These are phyloP conservation scores for Thysanoteuthis rhombus DNA, from an alignment of 2,888 invertebrate genomes.

Conservation along the genomic window DNA sequence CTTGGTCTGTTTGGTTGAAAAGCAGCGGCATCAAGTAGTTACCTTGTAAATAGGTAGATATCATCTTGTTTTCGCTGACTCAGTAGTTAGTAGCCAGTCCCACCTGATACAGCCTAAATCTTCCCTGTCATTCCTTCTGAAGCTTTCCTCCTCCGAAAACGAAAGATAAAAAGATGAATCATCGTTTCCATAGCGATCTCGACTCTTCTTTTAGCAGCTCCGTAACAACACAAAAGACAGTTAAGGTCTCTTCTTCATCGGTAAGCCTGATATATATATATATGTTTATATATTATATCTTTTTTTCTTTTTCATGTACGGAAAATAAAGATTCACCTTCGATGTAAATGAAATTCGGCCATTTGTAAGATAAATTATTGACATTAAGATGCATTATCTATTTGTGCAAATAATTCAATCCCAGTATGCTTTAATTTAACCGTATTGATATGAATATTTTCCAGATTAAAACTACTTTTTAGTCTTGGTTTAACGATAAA, in stretches of 20 bases:
- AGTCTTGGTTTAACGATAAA: not conserved
- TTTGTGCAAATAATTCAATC: not conserved
- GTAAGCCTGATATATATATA: not conserved
- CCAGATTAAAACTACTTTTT: not conserved
- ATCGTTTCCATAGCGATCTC: not conserved
- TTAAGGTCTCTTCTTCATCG: not conserved
- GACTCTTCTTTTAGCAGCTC: not conserved
- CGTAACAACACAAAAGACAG: not conserved
- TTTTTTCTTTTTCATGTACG: not conserved
- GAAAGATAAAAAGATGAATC: not conserved
- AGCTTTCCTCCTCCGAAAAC: not conserved
- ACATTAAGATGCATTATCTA: not conserved
- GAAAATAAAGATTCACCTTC: not conserved
- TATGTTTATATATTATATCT: too few relatives aligned
- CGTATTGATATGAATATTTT: not conserved
- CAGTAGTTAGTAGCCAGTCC: not conserved
- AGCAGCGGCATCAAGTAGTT: not conserved
- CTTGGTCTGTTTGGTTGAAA: not conserved
- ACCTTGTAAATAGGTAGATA: not conserved
- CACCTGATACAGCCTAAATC: not conserved
- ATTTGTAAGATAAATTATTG: not conserved
- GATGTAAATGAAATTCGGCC: not conserved
- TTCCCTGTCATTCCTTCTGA: not conserved
- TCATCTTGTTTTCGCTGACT: not conserved
- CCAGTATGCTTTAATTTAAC: not conserved